Evolutionary conservation across 2,113 vertebrate species (phyloP).

Genomic region (Rhynchopsitta pachyrhyncha): DNA sequence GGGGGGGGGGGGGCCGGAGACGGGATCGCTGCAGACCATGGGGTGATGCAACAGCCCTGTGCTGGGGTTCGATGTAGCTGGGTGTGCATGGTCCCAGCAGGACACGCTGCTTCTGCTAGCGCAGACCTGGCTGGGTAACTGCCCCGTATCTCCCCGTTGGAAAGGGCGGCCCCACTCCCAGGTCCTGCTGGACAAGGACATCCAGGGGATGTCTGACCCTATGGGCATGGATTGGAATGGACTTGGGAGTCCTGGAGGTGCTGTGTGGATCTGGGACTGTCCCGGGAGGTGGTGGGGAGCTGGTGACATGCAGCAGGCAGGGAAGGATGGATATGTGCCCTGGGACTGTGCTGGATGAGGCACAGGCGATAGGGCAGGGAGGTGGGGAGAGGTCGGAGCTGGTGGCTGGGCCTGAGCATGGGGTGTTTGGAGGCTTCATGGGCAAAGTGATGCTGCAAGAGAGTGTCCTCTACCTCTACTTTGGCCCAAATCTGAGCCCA

Average conservation of each 20-base stretch:
- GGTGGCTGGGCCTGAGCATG: neutral
- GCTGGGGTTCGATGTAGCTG: rapidly evolving
- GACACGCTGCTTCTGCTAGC: neutral
- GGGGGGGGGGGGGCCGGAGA: neutral
- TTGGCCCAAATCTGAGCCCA: neutral
- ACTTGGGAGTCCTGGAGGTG: neutral
- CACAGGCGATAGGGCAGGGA: rapidly evolving
- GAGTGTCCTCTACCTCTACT: neutral
- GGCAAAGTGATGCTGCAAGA: neutral
- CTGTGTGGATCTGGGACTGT: neutral
- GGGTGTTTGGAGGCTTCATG: neutral
- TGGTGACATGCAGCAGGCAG: neutral
- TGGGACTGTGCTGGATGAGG: rapidly evolving
- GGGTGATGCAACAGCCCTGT: neutral
- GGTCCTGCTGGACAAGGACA: neutral
- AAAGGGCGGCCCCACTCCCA: rapidly evolving
- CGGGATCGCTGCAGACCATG: rapidly evolving
- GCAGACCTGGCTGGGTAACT: neutral
- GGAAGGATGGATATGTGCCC: neutral
- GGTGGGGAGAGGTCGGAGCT: no score
- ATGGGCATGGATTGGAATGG: neutral
- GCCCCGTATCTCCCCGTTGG: rapidly evolving
- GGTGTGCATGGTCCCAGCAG: neutral
- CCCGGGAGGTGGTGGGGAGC: neutral
- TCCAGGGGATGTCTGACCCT: neutral